Evolutionary conservation across 2,797 vertebrate genomes (phyloP), one percentile per base, ranked within the genome.

Genomic region (Sebastes kiyomatsui): DNA sequence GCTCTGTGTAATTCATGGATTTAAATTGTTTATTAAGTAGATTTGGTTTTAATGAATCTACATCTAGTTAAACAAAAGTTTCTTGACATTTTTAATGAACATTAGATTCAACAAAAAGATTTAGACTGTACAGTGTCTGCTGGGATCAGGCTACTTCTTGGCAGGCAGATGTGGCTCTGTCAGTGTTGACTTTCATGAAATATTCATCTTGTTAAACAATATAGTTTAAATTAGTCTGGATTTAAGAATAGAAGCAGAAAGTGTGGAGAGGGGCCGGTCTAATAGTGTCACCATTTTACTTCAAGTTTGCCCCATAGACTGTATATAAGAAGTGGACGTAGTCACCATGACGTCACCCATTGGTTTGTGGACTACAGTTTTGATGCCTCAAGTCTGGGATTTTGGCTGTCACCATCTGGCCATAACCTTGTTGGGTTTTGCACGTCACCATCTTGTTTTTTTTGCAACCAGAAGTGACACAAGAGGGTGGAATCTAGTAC

Each of bases 1-100:
- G 74, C 22, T 75, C 25, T 20, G 73, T 83, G 61, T 87, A 86
- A 83, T 82, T 76, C 42, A 30, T 61, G 65, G 82, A 88, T 85
- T 87, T 68, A 38, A 38, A 20, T 54, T 58, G 70, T 77, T 81
- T 66, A 72, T 71, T 61, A 33, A 72, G 69, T n/a, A 64, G 75
- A 77, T 83, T 59, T 76, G 49, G 23, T 66, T 84, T 82, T 79
- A 77, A 84, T 79, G 54, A 81, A 66, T 32, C 20, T 46, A 20
- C 18, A 56, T 67, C 46, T 13, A n/a, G 64, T 71, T 35, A 75
- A 82, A 74, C 55, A 67, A 64, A 79, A 55, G 65, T 79, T 80
- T 76, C 30, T 16, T 1, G 10, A 62, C 8, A 54, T 60, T 75
- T 72, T 65, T 65, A 59, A 79, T 76, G 6, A 68, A 65, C 18